Evolutionary conservation across 2,113 vertebrate genomes (phyloP).

Genomic region (Ictalurus furcatus): DNA sequence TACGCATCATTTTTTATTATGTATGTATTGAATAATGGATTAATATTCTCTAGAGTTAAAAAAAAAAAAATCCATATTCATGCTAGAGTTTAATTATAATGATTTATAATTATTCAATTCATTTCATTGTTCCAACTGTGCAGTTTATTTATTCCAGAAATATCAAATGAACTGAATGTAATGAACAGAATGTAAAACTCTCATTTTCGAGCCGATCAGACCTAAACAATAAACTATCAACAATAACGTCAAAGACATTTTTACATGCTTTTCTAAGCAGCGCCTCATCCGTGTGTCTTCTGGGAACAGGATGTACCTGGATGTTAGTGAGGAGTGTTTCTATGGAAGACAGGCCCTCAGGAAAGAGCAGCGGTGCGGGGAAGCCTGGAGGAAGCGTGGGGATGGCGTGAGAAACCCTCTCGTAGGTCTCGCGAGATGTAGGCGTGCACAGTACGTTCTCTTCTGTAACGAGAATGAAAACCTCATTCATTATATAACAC

Average conservation of each 20-base stretch:
- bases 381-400: conserved; percentile 91
- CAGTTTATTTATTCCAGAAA: not conserved
- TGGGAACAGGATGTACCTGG: conserved; percentile 81
- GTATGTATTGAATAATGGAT: not conserved
- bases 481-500: not conserved
- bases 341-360: conserved; percentile 98
- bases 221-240: not conserved
- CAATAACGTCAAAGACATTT: not conserved
- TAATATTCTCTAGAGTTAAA: not conserved
- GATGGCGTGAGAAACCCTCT: conserved; percentile 88
- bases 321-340: conserved; percentile 99
- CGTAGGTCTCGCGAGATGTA: conserved; percentile 89
- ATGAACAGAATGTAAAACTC: not conserved
- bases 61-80: not conserved
- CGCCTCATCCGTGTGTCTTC: not conserved
- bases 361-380: conserved; percentile 94
- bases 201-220: not conserved
- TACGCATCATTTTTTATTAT: not conserved
- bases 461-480: conserved; percentile 75
- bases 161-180: not conserved
- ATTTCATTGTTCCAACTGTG: not conserved
- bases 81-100: not conserved
- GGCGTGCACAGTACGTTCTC: conserved; percentile 86
- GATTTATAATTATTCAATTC: not conserved
- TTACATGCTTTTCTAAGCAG: not conserved